These are phyloP conservation scores for Anorthoa munda DNA, from an alignment of 2,888 invertebrate species.

Conservation along the genomic window DNA sequence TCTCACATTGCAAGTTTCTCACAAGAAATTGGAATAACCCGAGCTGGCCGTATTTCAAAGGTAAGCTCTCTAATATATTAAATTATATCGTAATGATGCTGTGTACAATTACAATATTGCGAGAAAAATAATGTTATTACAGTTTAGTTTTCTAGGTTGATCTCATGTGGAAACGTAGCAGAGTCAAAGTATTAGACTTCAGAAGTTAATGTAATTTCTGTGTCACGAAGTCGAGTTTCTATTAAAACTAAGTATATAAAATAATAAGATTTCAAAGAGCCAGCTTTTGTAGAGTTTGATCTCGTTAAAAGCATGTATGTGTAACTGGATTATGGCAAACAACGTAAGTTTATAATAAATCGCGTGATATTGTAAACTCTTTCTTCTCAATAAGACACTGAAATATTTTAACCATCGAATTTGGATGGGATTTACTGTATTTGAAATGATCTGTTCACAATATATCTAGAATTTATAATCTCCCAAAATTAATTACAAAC, in stretches of 20 bases:
- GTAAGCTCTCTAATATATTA: conserved; percentile 33
- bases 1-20: conserved; percentile 46
- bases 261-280: not conserved
- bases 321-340: too few relatives aligned
- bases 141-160: not conserved
- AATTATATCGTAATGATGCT: conserved; percentile 21
- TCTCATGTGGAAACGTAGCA: not conserved
- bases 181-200: not conserved
- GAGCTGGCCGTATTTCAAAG: conserved; percentile 38
- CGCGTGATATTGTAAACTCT: too few relatives aligned
- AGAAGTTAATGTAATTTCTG: too few relatives aligned
- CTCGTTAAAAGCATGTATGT: not conserved
- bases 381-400: too few relatives aligned
- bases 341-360: too few relatives aligned
- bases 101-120: not conserved
- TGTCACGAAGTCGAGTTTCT: not conserved
- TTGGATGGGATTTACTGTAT: too few relatives aligned
- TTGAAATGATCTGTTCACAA: too few relatives aligned
- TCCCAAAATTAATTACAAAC: too few relatives aligned
- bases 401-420: too few relatives aligned
- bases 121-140: not conserved
- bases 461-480: too few relatives aligned
- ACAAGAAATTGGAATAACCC: conserved; percentile 50
- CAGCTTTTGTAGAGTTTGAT: not conserved
- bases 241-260: not conserved